These are phyloP conservation scores for Hybognathus amarus DNA, from an alignment of 2,797 vertebrate species.

Conservation along the genomic window DNA sequence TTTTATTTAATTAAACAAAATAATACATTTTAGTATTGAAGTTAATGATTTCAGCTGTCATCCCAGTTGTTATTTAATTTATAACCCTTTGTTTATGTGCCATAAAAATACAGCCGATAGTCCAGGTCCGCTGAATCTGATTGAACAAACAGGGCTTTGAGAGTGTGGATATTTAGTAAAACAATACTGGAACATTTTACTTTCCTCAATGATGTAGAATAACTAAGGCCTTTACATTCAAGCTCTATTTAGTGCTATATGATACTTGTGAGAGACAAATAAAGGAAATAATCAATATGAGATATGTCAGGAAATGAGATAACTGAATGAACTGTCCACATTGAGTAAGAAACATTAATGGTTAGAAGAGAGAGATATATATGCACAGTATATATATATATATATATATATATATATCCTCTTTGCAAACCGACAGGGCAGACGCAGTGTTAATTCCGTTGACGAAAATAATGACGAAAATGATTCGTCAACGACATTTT, in stretches of 20 bases:
- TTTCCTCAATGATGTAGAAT: not conserved
- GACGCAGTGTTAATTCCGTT: too few relatives aligned
- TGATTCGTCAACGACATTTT: too few relatives aligned
- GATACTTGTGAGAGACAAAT: slow-evolving; percentile 13
- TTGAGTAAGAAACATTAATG: not conserved
- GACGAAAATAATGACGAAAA: too few relatives aligned
- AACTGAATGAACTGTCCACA: slow-evolving; percentile 15
- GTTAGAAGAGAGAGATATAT: not conserved
- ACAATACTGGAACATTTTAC: not conserved
- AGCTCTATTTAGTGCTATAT: not conserved
- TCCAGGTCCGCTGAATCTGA: not conserved
- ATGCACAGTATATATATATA: too few relatives aligned
- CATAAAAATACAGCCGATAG: not conserved
- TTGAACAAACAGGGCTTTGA: not conserved
- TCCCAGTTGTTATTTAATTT: not conserved
- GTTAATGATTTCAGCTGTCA: not conserved
- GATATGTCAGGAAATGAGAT: slow-evolving; percentile 14
- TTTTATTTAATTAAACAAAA: too few relatives aligned
- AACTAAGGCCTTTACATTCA: slow-evolving; percentile 11
- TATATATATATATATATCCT: too few relatives aligned
- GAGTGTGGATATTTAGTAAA: slow-evolving; percentile 12
- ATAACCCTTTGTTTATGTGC: not conserved
- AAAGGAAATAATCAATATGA: slow-evolving; percentile 14
- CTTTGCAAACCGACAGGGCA: too few relatives aligned
- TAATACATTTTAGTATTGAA: not conserved